Conservation (phyloP, 1,140 invertebrate genomes). For the Calephelis nemesis region DNA sequence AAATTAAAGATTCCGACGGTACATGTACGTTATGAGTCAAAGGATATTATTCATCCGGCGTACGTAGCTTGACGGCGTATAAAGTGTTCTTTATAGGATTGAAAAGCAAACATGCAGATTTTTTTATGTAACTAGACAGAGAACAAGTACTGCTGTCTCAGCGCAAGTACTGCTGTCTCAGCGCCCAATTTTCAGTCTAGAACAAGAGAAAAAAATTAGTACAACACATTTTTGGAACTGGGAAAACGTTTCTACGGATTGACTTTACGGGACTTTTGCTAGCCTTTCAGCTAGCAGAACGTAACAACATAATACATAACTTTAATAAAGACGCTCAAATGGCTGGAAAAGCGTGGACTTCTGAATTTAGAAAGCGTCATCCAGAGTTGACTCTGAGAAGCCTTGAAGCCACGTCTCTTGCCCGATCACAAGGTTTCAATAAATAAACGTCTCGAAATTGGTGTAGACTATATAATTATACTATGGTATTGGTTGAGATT, state of each 20-base stretch:
- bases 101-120: too few species aligned
- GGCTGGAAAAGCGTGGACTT: neutral
- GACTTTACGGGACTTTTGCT: neutral
- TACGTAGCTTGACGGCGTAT: neutral
- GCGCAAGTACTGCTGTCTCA: too few species aligned
- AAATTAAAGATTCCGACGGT: slow-evolving; percentile 60
- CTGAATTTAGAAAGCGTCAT: neutral
- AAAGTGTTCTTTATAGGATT: too few species aligned
- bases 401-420: neutral
- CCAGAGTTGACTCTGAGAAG: neutral
- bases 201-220: neutral
- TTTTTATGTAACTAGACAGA: too few species aligned
- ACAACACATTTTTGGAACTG: neutral
- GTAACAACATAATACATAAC: neutral
- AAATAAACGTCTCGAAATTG: neutral
- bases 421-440: neutral
- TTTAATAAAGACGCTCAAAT: neutral
- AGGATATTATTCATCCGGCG: slow-evolving; percentile 5
- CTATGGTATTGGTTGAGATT: too few species aligned
- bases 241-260: neutral
- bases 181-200: neutral
- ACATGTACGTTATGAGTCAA: neutral
- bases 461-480: too few species aligned
- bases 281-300: neutral
- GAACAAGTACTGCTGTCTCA: too few species aligned